These are phyloP conservation scores for Acanthisitta chloris DNA, from an alignment of 2,113 vertebrate genomes.

Conservation along the genomic window DNA sequence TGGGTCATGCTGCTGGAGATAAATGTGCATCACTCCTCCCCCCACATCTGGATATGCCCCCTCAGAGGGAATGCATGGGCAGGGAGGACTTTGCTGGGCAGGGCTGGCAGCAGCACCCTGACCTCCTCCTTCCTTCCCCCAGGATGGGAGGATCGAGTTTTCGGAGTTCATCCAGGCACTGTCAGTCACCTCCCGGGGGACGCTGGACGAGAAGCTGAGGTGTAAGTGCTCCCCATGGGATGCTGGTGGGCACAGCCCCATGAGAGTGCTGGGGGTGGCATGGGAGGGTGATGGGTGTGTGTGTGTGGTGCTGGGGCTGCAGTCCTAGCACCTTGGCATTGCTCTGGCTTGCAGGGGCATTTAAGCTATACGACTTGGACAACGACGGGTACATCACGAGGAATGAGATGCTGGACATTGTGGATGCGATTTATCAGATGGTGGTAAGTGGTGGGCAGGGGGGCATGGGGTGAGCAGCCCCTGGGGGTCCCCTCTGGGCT, in stretches of 20 bases:
- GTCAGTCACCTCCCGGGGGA: conserved; percentile 95
- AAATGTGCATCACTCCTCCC: background rate
- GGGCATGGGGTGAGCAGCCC: accelerated
- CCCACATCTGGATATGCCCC: accelerated
- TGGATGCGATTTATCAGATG: conserved; percentile 99
- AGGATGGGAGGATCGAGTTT: conserved; percentile 98
- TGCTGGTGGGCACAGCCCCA: background rate
- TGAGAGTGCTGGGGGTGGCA: background rate
- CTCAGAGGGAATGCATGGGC: accelerated
- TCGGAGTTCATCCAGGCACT: conserved; percentile 98
- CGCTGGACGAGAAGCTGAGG: conserved; percentile 95
- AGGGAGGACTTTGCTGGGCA: background rate
- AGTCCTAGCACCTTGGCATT: background rate
- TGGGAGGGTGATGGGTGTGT: accelerated
- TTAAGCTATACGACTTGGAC: conserved; percentile 96
- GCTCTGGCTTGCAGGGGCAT: conserved; percentile 85
- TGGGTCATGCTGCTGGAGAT: background rate
- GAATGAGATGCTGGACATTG: conserved; percentile 98
- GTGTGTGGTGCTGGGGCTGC: accelerated
- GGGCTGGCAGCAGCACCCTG: background rate
- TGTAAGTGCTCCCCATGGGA: conserved; percentile 75
- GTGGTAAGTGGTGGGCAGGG: conserved; percentile 81
- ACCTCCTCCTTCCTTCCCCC: background rate
- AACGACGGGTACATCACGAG: conserved; percentile 98
- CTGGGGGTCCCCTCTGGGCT: background rate